Evolutionary conservation across 2,797 vertebrate genomes (phyloP).

Genomic region (Diceros bicornis): DNA sequence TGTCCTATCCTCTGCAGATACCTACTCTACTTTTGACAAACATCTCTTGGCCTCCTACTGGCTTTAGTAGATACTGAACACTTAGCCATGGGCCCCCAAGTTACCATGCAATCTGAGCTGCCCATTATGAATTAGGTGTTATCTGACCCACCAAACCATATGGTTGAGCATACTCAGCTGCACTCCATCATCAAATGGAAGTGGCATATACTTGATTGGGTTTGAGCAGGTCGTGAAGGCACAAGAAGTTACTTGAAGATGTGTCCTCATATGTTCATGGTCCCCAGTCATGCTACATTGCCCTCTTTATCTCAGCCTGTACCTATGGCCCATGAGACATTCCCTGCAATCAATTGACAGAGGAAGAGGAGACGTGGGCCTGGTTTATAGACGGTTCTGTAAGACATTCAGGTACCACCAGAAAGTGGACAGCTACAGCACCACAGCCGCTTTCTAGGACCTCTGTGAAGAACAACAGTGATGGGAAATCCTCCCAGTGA

Average conservation of each 20-base stretch:
- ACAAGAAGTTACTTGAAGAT: neutral
- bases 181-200: neutral
- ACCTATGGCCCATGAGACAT: too few species aligned
- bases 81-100: neutral
- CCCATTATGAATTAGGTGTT: neutral
- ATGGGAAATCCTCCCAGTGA: neutral
- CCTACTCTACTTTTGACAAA: neutral
- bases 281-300: too few species aligned
- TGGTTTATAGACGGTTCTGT: neutral
- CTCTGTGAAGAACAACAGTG: neutral
- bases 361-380: neutral
- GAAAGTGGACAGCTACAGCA: neutral
- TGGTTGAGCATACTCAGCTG: neutral
- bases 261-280: neutral
- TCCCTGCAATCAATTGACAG: neutral
- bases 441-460: neutral
- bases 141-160: neutral
- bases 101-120: neutral
- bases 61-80: neutral
- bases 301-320: neutral
- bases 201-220: neutral
- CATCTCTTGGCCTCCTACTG: neutral
- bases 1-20: neutral
- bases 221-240: neutral
- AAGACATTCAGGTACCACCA: neutral